These are phyloP conservation scores for Percopsis omiscomaycus DNA, from an alignment of 2,797 vertebrate genomes.

Conservation along the genomic window DNA sequence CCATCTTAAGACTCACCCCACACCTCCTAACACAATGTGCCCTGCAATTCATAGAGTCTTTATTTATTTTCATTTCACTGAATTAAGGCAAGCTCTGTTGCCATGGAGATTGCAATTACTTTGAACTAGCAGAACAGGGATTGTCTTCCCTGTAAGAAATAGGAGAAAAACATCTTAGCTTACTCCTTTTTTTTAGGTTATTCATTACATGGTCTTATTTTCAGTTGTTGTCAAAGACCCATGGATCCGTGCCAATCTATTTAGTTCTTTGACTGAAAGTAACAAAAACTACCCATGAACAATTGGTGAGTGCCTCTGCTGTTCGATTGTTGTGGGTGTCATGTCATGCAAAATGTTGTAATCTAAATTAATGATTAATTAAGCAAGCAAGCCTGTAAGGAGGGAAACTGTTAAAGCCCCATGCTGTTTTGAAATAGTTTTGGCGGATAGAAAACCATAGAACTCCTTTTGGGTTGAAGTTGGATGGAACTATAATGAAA, in stretches of 20 bases:
- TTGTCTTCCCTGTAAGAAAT: constrained; percentile 45
- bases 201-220: constrained; percentile 6
- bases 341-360: too few species aligned
- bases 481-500: too few species aligned
- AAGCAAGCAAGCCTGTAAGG: too few species aligned
- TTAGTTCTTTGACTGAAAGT: neutral
- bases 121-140: constrained; percentile 59
- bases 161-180: constrained; percentile 34
- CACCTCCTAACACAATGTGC: constrained; percentile 70
- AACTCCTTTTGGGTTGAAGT: too few species aligned
- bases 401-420: too few species aligned
- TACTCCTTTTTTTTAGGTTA: constrained; percentile 22
- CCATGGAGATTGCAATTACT: constrained; percentile 73
- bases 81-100: constrained; percentile 65
- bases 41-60: constrained; percentile 57
- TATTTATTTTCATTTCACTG: constrained; percentile 64
- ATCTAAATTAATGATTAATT: too few species aligned
- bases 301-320: too few species aligned
- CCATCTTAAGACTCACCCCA: constrained; percentile 37
- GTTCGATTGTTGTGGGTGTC: too few species aligned
- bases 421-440: too few species aligned
- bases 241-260: neutral
- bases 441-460: too few species aligned
- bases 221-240: neutral
- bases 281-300: too few species aligned